Conservation (phyloP, 1,140 invertebrate genomes). For the Drosophila triauraria region DNA sequence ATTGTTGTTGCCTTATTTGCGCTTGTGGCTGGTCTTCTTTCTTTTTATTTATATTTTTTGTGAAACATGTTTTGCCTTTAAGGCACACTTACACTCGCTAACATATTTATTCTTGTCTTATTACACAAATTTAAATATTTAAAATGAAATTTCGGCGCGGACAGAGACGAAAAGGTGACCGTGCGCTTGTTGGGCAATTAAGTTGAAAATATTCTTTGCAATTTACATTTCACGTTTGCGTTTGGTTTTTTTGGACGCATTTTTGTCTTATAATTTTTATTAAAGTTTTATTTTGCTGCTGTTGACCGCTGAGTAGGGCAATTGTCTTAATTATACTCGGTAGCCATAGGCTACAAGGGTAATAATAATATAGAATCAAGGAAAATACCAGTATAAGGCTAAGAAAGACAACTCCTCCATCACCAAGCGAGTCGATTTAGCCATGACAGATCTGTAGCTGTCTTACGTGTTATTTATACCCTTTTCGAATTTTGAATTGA, state of each 20-base stretch:
- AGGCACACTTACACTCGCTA: conserved; percentile 16
- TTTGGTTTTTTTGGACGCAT: conserved; percentile 47
- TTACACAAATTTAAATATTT: conserved; percentile 53
- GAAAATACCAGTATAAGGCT: not conserved
- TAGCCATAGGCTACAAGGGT: too few relatives aligned
- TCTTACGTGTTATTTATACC: conserved; percentile 12
- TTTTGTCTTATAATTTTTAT: conserved; percentile 10
- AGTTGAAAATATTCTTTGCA: conserved; percentile 62
- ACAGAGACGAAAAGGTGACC: conserved; percentile 5
- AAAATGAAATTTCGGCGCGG: conserved; percentile 24
- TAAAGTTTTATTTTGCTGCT: conserved; percentile 15
- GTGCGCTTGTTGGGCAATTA: conserved; percentile 59
- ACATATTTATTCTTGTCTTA: conserved; percentile 35
- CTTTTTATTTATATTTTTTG: conserved; percentile 2
- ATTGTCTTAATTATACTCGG: conserved; percentile 13
- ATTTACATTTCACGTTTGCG: conserved; percentile 10
- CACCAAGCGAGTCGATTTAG: not conserved
- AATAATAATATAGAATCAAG: too few relatives aligned
- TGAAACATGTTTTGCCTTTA: conserved; percentile 20
- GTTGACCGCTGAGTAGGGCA: conserved; percentile 67
- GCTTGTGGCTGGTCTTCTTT: conserved; percentile 18
- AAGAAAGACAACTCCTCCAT: not conserved
- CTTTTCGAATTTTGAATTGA: too few relatives aligned
- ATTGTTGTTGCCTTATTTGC: conserved; percentile 17
- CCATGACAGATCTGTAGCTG: too few relatives aligned